A percentile compares a stretch with the other conserved stretches of the same genome.
Conservation (phyloP, 1,140 invertebrate species). For the Colletes latitarsis region DNA sequence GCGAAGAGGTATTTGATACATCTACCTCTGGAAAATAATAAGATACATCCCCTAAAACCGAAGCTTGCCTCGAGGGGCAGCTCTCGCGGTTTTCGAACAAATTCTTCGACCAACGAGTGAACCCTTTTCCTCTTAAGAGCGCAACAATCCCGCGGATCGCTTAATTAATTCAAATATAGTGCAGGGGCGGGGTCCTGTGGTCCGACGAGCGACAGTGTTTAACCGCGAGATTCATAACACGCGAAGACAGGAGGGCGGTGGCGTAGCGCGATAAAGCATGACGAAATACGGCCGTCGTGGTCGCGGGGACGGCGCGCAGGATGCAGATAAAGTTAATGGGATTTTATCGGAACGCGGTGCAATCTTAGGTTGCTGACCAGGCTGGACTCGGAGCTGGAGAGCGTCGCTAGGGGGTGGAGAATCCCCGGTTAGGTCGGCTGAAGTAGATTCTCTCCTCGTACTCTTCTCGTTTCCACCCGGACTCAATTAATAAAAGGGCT, state of each 20-base stretch:
- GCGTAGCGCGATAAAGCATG: slow-evolving; percentile 41
- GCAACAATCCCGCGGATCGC: slow-evolving; percentile 10
- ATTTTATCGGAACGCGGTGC: slow-evolving; percentile 63
- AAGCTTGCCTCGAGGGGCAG: too few species aligned
- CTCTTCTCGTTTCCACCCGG: slow-evolving; percentile 29
- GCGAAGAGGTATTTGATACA: too few species aligned
- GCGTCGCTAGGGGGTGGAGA: background rate
- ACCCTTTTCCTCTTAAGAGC: background rate
- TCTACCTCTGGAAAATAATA: too few species aligned
- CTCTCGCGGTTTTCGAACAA: too few species aligned
- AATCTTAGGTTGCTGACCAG: slow-evolving; percentile 67
- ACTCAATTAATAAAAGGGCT: slow-evolving; percentile 63
- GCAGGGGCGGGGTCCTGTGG: too few species aligned
- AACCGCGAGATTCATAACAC: slow-evolving; percentile 44
- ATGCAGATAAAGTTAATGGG: slow-evolving; percentile 71
- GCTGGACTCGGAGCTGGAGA: slow-evolving; percentile 18
- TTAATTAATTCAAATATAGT: slow-evolving; percentile 46
- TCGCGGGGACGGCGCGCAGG: slow-evolving; percentile 37
- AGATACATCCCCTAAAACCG: too few species aligned
- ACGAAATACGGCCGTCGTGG: slow-evolving; percentile 38
- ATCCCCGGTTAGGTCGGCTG: slow-evolving; percentile 10
- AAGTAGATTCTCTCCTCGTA: slow-evolving; percentile 16
- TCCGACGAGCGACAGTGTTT: slow-evolving; percentile 25
- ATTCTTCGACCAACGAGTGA: background rate
- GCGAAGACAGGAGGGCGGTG: slow-evolving; percentile 22